Base-by-base conservation (phyloP, 2,888 invertebrate genomes). In the Macrophya alboannulata region DNA sequence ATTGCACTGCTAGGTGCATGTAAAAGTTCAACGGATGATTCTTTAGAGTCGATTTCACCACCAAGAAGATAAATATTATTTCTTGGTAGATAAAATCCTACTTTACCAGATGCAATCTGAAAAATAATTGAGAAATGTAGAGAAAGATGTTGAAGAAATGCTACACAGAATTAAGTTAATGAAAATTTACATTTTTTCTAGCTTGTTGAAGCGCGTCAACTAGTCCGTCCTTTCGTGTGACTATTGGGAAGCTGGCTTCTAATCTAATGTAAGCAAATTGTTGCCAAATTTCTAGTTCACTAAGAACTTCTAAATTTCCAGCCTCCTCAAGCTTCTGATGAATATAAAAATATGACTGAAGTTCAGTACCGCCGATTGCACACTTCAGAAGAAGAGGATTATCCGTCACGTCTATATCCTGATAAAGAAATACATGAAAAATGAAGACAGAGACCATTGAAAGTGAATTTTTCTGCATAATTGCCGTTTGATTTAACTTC, bases 381-480 rank as follows among this genome's bases (percentile, higher is more conserved):
- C 95, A 94, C 85, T 95, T 94, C 68, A 97, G 94, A 83, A 97
- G 94, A 85, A 97, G 94, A 4, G 97, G 97, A 94, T 97, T 97
- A 91, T 97, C 97, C 82, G 97, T 97, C 89, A 97, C 96, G 92
- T 97, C 96, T 85, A 97, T 96, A 93, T 97, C 96, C 95, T 95
- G 88, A 48, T 5, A 21, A 62, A 21, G 5, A 62, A 93, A 87
- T 45, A n/a, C 55, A 87, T 84, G 31, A 71, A 40, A 37, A 68
- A 82, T 84, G 9, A 68, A 68, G 68, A 84, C 85, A 45, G 17
- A 45, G 4, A 74, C 4, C 17, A 72, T 31, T 40, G 21, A n/a
- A 1, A 9, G 9, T 17, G 15, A 68, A 68, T 43, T 51, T 40
- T 21, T 1, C 48, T 25, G 21, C 48, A 31, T 51, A 86, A 31